Evolutionary conservation across 2,888 invertebrate genomes (phyloP), one percentile per base, ranked within the genome.

Genomic region (Nebria brevicollis): DNA sequence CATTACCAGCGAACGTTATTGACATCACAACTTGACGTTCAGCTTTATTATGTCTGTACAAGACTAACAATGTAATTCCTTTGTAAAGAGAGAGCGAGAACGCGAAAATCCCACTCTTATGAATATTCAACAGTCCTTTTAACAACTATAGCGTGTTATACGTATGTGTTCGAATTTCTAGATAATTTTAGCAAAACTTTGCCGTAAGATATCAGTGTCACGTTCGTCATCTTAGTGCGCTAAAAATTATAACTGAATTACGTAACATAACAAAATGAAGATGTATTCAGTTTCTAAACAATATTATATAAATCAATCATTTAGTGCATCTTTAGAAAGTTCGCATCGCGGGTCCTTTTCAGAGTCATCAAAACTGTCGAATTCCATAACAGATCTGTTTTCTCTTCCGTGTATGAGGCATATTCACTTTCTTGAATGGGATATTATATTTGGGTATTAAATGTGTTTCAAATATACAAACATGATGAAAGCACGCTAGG

Each of bases 21-120:
- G 75, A 72, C 80, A 75, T 75, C 64, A 25, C 54, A 70, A 75
- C 75, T 68, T 42, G 66, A 25, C 20, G 70, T 20, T 68, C 70
- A 75, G 80, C 80, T 75, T 80, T 80, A 80, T 80, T 80, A 80
- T 80, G 80, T 80, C 80, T 80, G 70, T 75, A 75, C 80, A 80
- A 80, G 80, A 80, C 80, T 80, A 80, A 80, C 80, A 80, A 72
- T 80, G 80, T 80, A 80, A 80, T 80, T 80, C 80, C 80, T 75
- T 68, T 74, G 79, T 68, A 72, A 15, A 11, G 70, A 26, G n/a
- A 11, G 25, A 70, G 15, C 43, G 64, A 75, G 75, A 80, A 54
- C 15, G 80, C 75, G 72, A 66, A 80, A 80, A 80, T 80, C 80
- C 75, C 72, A 15, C 70, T 75, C 34, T 43, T 80, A 80, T 80